Evolutionary conservation across 1,140 invertebrate genomes (phyloP).

Genomic region (Rhizoglyphus robini): DNA sequence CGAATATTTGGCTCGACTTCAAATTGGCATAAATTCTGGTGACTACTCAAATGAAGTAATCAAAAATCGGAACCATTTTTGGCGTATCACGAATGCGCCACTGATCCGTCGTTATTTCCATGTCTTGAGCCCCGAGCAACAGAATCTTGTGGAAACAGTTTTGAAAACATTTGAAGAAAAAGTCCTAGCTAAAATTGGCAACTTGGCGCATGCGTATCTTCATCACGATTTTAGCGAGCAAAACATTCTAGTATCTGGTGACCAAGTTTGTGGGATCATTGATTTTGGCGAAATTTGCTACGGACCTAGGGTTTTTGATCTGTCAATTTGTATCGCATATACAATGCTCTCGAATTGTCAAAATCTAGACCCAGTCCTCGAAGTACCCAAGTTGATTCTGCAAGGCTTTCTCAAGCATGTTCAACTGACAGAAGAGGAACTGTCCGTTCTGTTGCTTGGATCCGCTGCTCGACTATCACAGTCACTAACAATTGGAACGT

Average conservation of each 20-base stretch:
- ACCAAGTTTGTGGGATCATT: constrained; percentile 14
- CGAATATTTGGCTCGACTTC: constrained; percentile 3
- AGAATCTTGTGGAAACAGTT: not conserved
- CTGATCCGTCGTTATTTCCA: not conserved
- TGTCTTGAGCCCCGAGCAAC: not conserved
- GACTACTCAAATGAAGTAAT: not conserved
- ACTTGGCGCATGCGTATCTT: not conserved
- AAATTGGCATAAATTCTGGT: constrained; percentile 3
- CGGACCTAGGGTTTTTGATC: constrained; percentile 23
- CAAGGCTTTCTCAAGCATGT: not conserved
- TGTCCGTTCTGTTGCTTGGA: constrained; percentile 31
- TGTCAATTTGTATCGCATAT: constrained; percentile 18
- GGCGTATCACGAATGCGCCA: not conserved
- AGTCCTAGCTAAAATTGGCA: not conserved
- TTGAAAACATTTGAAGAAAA: not conserved
- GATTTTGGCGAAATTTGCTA: constrained; percentile 23
- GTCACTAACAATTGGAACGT: constrained; percentile 60
- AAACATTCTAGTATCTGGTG: constrained; percentile 20
- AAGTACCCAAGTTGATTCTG: not conserved
- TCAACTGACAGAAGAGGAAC: not conserved
- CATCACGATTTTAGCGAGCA: constrained; percentile 24
- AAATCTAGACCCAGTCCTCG: not conserved
- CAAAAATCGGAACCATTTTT: not conserved
- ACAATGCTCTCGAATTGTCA: not conserved
- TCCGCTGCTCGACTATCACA: constrained; percentile 61